These are phyloP conservation scores for Otus sunia DNA, from an alignment of 2,113 vertebrate species.

Conservation along the genomic window DNA sequence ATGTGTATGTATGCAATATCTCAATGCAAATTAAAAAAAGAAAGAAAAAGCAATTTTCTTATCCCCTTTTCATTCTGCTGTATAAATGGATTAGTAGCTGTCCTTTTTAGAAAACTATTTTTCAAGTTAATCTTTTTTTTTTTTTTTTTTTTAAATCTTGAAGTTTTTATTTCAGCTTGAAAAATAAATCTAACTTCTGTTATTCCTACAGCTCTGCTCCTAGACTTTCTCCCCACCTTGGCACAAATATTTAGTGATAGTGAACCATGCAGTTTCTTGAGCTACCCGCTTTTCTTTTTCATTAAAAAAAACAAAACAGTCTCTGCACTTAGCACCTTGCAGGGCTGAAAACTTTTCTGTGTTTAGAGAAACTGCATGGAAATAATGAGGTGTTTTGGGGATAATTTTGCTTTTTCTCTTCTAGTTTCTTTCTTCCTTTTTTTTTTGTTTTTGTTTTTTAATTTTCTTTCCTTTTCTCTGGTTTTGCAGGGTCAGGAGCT, in stretches of 20 bases:
- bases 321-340: background rate
- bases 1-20: background rate
- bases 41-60: background rate
- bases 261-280: background rate
- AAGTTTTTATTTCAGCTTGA: background rate
- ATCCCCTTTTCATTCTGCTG: background rate
- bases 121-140: background rate
- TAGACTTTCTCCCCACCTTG: background rate
- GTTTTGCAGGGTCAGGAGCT: background rate
- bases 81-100: background rate
- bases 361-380: background rate
- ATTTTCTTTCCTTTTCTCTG: background rate
- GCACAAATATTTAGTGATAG: background rate
- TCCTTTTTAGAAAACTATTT: background rate
- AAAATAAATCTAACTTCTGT: background rate
- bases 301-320: background rate
- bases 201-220: background rate
- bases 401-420: background rate
- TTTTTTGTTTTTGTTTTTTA: background rate
- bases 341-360: background rate
- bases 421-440: fast-evolving
- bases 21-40: background rate
- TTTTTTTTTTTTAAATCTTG: background rate
- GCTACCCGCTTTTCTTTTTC: background rate
- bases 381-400: background rate